phyloP scores from a whole-genome alignment of 2,888 invertebrate genomes.

The Linyphia triangularis region DNA sequence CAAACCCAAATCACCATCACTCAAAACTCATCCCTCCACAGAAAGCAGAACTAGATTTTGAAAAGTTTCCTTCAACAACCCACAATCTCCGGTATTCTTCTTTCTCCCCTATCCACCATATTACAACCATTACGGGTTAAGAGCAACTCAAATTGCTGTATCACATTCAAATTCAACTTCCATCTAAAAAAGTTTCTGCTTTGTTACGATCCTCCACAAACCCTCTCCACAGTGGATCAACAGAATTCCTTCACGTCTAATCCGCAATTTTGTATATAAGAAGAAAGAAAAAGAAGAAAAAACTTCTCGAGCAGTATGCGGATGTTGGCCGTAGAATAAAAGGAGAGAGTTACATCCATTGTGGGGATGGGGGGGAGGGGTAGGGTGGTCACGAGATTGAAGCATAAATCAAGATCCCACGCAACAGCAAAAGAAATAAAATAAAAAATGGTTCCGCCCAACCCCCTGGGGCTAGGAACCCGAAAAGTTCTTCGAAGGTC shows the following conservation, averaged over 20 bases:
- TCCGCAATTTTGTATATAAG: background rate
- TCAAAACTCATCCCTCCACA: background rate
- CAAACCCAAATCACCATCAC: too few species aligned
- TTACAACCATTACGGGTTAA: slow-evolving; percentile 12
- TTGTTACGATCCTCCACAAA: slow-evolving; percentile 12
- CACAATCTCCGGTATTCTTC: too few species aligned
- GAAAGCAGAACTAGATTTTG: background rate
- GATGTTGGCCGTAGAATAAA: slow-evolving; percentile 54
- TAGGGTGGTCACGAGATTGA: slow-evolving; percentile 42
- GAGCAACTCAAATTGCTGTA: slow-evolving; percentile 26
- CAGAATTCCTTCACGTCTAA: slow-evolving; percentile 66
- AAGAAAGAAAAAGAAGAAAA: background rate
- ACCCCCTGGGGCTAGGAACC: slow-evolving; percentile 60
- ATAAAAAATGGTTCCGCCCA: slow-evolving; percentile 62
- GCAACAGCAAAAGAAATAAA: slow-evolving; percentile 58
- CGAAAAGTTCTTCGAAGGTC: slow-evolving; percentile 68
- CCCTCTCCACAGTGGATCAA: background rate
- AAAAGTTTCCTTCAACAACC: too few species aligned
- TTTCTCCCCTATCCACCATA: background rate
- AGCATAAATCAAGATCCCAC: slow-evolving; percentile 75
- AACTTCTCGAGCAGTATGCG: slow-evolving; percentile 50
- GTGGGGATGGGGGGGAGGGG: slow-evolving; percentile 24
- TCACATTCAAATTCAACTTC: slow-evolving; percentile 41
- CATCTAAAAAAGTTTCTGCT: background rate
- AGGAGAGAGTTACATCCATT: slow-evolving; percentile 62